Percentiles rank a stretch among this genome's conserved stretches.
These are phyloP conservation scores for Thysanoteuthis rhombus DNA, from an alignment of 2,888 invertebrate genomes.

Conservation along the genomic window DNA sequence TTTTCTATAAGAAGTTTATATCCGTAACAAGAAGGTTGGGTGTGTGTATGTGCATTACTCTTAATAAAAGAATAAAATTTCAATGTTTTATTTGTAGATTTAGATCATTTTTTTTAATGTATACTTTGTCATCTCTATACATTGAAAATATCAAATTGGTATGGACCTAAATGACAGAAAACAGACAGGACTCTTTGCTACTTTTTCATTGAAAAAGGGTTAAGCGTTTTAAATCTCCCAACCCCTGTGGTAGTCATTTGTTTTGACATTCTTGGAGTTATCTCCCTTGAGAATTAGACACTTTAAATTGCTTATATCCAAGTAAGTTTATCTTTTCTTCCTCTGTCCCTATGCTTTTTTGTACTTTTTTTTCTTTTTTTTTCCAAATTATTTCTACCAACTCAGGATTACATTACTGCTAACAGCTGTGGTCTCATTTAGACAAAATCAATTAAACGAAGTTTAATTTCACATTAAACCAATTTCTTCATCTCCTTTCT, in stretches of 20 bases:
- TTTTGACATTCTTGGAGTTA: background rate
- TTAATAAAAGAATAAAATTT: too few species aligned
- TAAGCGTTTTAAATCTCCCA: background rate
- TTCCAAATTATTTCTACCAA: background rate
- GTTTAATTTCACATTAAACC: background rate
- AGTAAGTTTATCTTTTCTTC: background rate
- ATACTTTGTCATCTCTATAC: too few species aligned
- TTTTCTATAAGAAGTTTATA: too few species aligned
- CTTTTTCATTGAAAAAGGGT: background rate
- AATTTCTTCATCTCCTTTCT: background rate
- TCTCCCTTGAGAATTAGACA: background rate
- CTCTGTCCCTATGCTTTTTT: background rate
- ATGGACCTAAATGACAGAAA: too few species aligned
- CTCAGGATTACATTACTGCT: background rate
- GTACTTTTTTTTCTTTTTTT: background rate
- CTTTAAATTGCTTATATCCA: background rate
- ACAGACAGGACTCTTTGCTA: too few species aligned
- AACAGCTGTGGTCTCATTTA: background rate
- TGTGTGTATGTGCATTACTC: too few species aligned
- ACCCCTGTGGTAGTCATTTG: background rate
- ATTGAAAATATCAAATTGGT: too few species aligned
- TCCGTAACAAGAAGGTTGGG: too few species aligned
- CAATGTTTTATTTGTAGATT: too few species aligned
- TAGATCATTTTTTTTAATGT: too few species aligned
- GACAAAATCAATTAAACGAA: background rate